Conservation (phyloP, 2,113 vertebrate genomes). For the Poeciliopsis occidentalis region DNA sequence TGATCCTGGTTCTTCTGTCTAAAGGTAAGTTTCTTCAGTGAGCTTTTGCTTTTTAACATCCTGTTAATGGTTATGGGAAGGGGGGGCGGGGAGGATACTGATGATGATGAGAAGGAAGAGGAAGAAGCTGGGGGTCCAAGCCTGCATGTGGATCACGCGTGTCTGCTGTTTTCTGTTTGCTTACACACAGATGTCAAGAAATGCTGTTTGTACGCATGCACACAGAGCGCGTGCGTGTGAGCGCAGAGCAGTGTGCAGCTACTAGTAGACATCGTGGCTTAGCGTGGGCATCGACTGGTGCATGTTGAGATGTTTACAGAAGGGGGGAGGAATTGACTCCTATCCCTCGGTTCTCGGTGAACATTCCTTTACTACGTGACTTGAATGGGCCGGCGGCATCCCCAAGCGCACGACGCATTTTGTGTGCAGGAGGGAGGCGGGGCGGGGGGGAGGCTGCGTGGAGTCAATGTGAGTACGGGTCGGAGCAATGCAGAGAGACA, state of each 20-base stretch:
- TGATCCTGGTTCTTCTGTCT: slow-evolving; percentile 76
- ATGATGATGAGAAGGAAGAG: slow-evolving; percentile 52
- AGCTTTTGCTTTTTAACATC: slow-evolving; percentile 32
- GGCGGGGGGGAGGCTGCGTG: not conserved
- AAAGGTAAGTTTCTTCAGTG: slow-evolving; percentile 77
- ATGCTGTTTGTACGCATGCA: slow-evolving; percentile 2
- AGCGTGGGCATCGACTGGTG: slow-evolving; percentile 50
- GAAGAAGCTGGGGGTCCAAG: slow-evolving; percentile 40
- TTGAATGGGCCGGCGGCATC: slow-evolving; percentile 54
- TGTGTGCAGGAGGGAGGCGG: not conserved
- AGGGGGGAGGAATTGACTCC: slow-evolving; percentile 2
- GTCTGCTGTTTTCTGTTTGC: slow-evolving; percentile 58
- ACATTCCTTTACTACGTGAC: slow-evolving; percentile 71
- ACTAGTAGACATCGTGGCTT: slow-evolving; percentile 57
- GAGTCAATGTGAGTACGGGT: slow-evolving; percentile 24
- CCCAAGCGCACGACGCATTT: slow-evolving; percentile 56
- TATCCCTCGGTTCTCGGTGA: slow-evolving; percentile 17
- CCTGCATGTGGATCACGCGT: slow-evolving; percentile 71
- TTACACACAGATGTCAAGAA: slow-evolving; percentile 7
- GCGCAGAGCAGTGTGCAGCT: slow-evolving; percentile 55
- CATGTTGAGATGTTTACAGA: slow-evolving; percentile 63
- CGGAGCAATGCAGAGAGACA: slow-evolving; percentile 47
- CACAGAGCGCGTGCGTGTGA: slow-evolving; percentile 27
- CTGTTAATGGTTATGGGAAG: slow-evolving; percentile 50
- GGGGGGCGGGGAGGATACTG: slow-evolving; percentile 72